Conservation (phyloP, 2,113 vertebrate species). For the Okapia johnstoni region DNA sequence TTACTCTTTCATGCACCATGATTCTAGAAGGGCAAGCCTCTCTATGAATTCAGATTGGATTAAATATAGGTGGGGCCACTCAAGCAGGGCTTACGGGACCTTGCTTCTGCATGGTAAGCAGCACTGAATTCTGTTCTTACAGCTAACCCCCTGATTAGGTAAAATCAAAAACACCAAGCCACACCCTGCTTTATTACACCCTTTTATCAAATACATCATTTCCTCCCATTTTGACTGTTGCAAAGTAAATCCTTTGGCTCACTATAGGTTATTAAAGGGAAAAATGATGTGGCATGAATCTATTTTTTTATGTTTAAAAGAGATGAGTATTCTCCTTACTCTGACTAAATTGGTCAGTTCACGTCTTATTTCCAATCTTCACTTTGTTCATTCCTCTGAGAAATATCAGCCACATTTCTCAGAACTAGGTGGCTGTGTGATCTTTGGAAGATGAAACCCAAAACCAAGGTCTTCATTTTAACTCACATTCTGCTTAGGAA, state of each 20-base stretch:
- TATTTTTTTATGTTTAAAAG: constrained; percentile 23
- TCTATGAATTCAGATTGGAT: neutral
- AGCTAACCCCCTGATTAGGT: neutral
- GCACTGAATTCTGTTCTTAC: neutral
- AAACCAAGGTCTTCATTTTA: neutral
- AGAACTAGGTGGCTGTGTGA: neutral
- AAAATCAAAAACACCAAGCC: constrained; percentile 11
- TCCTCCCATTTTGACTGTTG: neutral
- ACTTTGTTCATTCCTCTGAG: neutral
- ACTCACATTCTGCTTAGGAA: neutral
- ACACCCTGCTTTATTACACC: neutral
- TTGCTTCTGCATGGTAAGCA: neutral
- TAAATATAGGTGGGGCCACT: neutral
- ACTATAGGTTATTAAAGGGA: neutral
- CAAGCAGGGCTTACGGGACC: neutral
- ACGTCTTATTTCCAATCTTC: neutral
- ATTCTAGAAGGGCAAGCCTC: neutral
- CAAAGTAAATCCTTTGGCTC: neutral
- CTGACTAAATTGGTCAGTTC: neutral
- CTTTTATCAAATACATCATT: neutral
- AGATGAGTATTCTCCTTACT: neutral
- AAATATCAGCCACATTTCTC: neutral
- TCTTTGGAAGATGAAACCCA: neutral
- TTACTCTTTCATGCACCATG: neutral
- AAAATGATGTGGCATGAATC: neutral